A percentile compares a stretch with the other conserved stretches of the same genome.
phyloP scores from a whole-genome alignment of 2,797 vertebrate genomes.

The Toxotes lorentzi region DNA sequence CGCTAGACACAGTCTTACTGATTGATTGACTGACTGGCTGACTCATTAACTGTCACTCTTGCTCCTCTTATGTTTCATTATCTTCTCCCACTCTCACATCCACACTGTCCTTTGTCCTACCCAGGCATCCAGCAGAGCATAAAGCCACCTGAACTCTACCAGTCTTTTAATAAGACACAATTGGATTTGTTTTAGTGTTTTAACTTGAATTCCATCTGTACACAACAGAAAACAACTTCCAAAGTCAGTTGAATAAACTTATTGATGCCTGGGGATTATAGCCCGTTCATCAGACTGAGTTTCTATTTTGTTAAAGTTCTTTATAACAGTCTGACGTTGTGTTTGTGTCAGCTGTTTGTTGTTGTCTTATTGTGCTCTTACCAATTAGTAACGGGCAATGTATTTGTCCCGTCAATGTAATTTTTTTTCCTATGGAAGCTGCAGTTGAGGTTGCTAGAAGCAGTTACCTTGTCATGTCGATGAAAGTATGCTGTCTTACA shows the following conservation, averaged over 20 bases:
- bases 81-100: constrained; percentile 34
- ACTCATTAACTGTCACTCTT: constrained; percentile 62
- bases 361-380: background rate
- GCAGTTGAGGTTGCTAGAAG: no score
- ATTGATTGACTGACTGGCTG: constrained; percentile 68
- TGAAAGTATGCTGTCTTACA: no score
- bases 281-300: background rate
- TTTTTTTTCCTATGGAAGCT: background rate
- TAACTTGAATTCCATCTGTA: background rate
- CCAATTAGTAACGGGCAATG: background rate
- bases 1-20: constrained; percentile 58
- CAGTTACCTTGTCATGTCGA: no score
- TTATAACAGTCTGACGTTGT: background rate
- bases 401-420: no score
- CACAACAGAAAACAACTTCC: background rate
- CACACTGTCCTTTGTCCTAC: constrained; percentile 29
- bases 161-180: background rate
- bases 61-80: constrained; percentile 69
- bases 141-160: constrained; percentile 4
- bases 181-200: background rate
- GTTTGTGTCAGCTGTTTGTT: background rate
- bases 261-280: background rate
- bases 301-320: background rate
- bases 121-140: constrained; percentile 1
- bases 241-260: background rate